Percentiles rank a stretch among this genome's conserved stretches.
These are phyloP conservation scores for Bubo scandiacus DNA, from an alignment of 2,113 vertebrate species.

Conservation along the genomic window DNA sequence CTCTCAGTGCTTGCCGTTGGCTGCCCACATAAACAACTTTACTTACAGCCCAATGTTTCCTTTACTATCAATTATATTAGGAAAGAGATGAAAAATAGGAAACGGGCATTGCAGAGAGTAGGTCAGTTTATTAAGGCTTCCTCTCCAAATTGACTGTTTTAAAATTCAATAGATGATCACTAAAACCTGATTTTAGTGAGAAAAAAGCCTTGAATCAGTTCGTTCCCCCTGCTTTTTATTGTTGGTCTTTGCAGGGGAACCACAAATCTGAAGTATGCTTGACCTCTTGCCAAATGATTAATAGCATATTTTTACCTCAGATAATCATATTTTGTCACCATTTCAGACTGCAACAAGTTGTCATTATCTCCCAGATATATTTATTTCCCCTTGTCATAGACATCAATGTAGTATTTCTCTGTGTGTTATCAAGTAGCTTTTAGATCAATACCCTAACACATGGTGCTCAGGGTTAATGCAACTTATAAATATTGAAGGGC, in stretches of 20 bases:
- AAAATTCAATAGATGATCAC: slow-evolving; percentile 3
- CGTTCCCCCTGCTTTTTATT: background rate
- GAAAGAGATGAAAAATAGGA: slow-evolving; percentile 38
- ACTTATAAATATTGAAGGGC: background rate
- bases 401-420: background rate
- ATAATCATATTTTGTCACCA: background rate
- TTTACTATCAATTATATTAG: slow-evolving; percentile 19
- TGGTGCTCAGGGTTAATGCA: background rate
- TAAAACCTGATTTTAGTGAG: background rate
- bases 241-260: background rate
- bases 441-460: background rate
- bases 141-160: background rate
- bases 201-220: background rate
- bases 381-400: background rate
- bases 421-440: background rate
- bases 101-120: background rate
- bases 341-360: background rate
- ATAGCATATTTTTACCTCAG: background rate
- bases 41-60: background rate
- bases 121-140: slow-evolving; percentile 3
- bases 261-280: background rate
- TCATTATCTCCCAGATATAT: background rate
- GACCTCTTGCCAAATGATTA: background rate
- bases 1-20: background rate
- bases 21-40: background rate